phyloP scores from a whole-genome alignment of 2,888 invertebrate genomes.

The Osedax frankpressi region DNA sequence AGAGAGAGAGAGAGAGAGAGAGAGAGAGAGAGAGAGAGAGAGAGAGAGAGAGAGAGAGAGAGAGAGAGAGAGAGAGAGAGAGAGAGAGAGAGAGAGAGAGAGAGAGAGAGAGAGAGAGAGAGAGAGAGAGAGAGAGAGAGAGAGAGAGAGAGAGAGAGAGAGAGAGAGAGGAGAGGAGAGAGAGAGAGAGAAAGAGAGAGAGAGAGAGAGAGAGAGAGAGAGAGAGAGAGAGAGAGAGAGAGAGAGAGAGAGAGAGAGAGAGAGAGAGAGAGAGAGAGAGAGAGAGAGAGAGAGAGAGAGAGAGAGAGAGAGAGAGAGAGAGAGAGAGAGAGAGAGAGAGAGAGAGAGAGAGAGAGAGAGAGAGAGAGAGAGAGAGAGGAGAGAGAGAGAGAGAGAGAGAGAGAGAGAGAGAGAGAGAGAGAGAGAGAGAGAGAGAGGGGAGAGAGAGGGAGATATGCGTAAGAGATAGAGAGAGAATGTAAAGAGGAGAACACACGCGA shows the following conservation, averaged over 20 bases:
- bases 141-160: constrained; percentile 18
- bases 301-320: constrained; percentile 10
- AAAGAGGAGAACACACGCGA: no score
- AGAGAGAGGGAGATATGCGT: no score
- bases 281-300: constrained; percentile 9
- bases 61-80: constrained; percentile 18
- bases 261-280: constrained; percentile 3
- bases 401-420: constrained; percentile 9
- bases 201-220: constrained; percentile 10
- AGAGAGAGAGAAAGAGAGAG: constrained; percentile 17
- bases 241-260: neutral
- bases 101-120: neutral
- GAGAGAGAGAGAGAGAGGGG: neutral
- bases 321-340: constrained; percentile 7
- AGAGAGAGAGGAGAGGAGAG: constrained; percentile 13
- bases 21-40: constrained; percentile 18
- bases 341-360: neutral
- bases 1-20: constrained; percentile 15
- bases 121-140: constrained; percentile 17
- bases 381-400: constrained; percentile 7
- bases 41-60: constrained; percentile 21
- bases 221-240: constrained; percentile 8
- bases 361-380: neutral
- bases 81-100: constrained; percentile 15
- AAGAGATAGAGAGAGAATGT: no score